Evolutionary conservation across 2,888 invertebrate species (phyloP).

Genomic region (Bellardia bayeri): DNA sequence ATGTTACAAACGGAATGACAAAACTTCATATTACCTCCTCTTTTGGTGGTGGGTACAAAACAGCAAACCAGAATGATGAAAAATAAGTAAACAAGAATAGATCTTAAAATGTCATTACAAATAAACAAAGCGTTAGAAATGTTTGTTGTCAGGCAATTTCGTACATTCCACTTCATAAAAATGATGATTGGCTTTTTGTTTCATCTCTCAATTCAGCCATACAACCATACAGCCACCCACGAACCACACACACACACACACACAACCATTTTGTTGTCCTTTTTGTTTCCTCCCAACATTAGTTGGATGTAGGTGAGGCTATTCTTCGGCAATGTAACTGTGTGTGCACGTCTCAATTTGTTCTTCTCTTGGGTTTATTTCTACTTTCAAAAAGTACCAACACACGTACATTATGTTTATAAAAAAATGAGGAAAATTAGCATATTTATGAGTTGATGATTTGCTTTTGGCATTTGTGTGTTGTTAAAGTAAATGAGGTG

Average conservation of each 20-base stretch:
- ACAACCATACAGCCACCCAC: conserved; percentile 18
- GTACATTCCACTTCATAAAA: conserved; percentile 82
- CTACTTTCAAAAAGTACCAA: neutral
- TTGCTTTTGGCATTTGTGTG: conserved; percentile 76
- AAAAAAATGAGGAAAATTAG: conserved; percentile 76
- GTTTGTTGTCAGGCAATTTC: conserved; percentile 80
- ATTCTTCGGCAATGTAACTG: conserved; percentile 6
- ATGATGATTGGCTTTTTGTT: conserved; percentile 81
- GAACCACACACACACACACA: neutral
- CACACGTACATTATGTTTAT: neutral
- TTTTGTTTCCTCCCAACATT: conserved; percentile 52
- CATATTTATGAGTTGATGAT: conserved; percentile 81
- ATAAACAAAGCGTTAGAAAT: conserved; percentile 74
- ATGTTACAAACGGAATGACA: too few relatives aligned
- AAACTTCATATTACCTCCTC: too few relatives aligned
- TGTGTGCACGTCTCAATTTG: conserved; percentile 25
- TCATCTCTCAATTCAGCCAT: conserved; percentile 14
- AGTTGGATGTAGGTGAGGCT: conserved; percentile 52
- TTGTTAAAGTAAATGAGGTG: conserved; percentile 76
- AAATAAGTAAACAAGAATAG: conserved; percentile 39
- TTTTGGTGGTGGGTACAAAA: conserved; percentile 12
- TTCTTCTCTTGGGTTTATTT: conserved; percentile 8
- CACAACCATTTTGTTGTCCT: conserved; percentile 34
- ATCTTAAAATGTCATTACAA: conserved; percentile 75
- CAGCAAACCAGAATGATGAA: conserved; percentile 3